Conservation (phyloP, 2,888 invertebrate genomes). For the Mactromeris polynyma region DNA sequence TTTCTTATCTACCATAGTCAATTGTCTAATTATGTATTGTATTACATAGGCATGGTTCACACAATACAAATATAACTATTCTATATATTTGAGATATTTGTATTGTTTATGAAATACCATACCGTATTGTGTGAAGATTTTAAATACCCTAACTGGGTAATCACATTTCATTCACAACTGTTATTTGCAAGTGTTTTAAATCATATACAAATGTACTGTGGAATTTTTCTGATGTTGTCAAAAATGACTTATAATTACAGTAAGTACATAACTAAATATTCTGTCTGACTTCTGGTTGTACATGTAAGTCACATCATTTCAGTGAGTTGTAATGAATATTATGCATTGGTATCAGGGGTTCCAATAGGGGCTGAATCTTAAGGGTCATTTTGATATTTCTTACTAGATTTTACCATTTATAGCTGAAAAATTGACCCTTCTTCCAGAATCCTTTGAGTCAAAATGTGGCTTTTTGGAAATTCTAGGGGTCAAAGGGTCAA, state of each 20-base stretch:
- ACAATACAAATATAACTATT: conserved; percentile 27
- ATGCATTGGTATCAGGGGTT: too few species aligned
- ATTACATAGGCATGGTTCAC: neutral
- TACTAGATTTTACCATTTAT: too few species aligned
- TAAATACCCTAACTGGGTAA: conserved; percentile 9
- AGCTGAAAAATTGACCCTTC: too few species aligned
- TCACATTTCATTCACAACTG: neutral
- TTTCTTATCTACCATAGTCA: neutral
- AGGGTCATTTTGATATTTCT: too few species aligned
- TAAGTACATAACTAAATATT: neutral
- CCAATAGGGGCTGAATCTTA: too few species aligned
- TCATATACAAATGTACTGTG: neutral
- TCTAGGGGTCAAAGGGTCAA: too few species aligned
- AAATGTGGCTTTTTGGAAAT: too few species aligned
- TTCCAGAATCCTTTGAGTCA: too few species aligned
- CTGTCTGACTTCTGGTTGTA: too few species aligned
- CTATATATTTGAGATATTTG: conserved; percentile 25
- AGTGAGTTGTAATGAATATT: too few species aligned
- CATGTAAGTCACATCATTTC: too few species aligned
- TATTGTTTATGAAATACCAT: conserved; percentile 26
- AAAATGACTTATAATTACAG: neutral
- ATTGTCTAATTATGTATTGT: neutral
- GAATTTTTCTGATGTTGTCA: neutral
- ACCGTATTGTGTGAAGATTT: neutral
- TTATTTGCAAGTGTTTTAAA: neutral